Evolutionary conservation across 2,888 invertebrate species (phyloP), one percentile per base, ranked within the genome.

Genomic region (Drosophila limbata): DNA sequence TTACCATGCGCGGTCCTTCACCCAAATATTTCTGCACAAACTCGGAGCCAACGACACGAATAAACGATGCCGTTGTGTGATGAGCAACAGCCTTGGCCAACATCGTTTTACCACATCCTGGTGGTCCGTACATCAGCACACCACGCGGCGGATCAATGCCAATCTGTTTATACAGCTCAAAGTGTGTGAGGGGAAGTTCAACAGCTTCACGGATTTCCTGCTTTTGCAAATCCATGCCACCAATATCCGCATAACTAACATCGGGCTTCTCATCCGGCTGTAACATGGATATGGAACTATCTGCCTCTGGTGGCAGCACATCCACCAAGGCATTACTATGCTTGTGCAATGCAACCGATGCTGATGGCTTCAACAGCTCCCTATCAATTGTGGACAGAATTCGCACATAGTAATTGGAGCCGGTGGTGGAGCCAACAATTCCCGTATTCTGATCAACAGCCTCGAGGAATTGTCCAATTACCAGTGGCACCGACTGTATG

Each of bases 251-350:
- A 93, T 99, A 99, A 71, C 96, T 95, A 8, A 99, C 98, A 93
- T 99, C 99, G 0, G 99, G 99, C 91, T 99, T 99, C 93, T 99
- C 99, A 94, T 99, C 99, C 95, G 92, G 97, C 94, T 97, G 96
- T 69, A 99, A 94, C 99, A 99, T 99, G 60, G 99, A 98, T 79
- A 99, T 99, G 42, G 98, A 99, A 81, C 98, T 98, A 92, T 99
- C 99, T 1, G 99, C 99, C 93, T 99, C 99, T 1, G 99, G 99
- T 5, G 99, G 99, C 44, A 99, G 93, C 4, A 99, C 99, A 94
- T 99, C 99, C 0, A 99, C 99, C 65, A 99, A 94, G n/a, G 99
- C 99, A 94, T 99, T 99, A 90, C 99, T 99, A 93, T 99, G 99
- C 92, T 99, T 99, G 92, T 99, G 99, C 35, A 99, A 94, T 17